Percentiles rank a stretch among this genome's conserved stretches.
Evolutionary conservation across 2,888 invertebrate species (phyloP).

Genomic region (Thereva nobilitata): DNA sequence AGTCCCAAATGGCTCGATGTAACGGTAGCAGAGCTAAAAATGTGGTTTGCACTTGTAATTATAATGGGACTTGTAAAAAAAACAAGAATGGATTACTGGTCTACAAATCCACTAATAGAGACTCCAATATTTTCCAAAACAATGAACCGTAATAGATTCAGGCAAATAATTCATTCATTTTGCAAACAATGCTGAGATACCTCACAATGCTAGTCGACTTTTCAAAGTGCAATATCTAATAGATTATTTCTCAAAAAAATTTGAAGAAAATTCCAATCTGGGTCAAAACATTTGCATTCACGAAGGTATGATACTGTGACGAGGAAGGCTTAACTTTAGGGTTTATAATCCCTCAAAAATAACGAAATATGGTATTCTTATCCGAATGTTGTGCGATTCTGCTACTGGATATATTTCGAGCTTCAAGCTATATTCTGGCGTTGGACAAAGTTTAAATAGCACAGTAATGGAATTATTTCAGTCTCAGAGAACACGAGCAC

Average conservation of each 20-base stretch:
- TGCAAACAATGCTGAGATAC: neutral
- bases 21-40: neutral
- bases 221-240: constrained; percentile 2
- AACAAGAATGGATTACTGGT: constrained; percentile 9
- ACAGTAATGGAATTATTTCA: no score
- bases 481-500: no score
- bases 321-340: constrained; percentile 36
- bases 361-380: constrained; percentile 39
- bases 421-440: no score
- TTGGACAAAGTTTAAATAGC: no score
- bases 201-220: neutral
- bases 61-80: constrained; percentile 2
- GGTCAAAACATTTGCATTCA: no score
- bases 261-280: no score
- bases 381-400: constrained; percentile 38
- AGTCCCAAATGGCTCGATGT: constrained; percentile 3
- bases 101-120: no score
- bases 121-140: constrained; percentile 9
- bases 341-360: constrained; percentile 38
- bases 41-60: constrained; percentile 3
- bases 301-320: constrained; percentile 35
- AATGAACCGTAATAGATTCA: constrained; percentile 7
- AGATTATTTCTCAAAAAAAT: constrained; percentile 2
- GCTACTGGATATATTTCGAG: no score
- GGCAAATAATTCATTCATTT: constrained; percentile 13